Conservation (phyloP, 2,888 invertebrate genomes). For the Myathropa florea region DNA sequence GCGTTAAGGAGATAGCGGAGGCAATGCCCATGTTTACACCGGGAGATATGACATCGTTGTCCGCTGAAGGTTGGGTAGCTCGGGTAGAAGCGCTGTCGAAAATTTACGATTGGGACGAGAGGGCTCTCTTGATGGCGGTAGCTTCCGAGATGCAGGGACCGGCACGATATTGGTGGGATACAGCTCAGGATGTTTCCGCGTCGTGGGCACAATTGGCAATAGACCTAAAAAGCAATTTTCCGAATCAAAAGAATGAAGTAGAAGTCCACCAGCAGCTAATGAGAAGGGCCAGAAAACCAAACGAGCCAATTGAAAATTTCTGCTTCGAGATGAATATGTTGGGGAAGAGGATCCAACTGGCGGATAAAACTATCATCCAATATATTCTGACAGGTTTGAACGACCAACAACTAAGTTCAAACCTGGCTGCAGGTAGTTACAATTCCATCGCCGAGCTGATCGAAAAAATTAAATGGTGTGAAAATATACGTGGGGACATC, state of each 20-base stretch:
- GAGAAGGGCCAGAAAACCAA: not conserved
- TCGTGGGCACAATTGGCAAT: conserved; percentile 2
- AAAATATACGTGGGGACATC: no score
- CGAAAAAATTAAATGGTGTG: conserved; percentile 21
- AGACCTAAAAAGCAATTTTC: not conserved
- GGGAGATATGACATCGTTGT: no score
- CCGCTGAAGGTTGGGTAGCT: no score
- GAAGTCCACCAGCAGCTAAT: not conserved
- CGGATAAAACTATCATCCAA: conserved; percentile 10
- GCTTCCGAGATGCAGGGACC: conserved; percentile 15
- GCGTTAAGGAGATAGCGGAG: no score
- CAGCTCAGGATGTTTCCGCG: not conserved
- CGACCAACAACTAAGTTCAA: conserved; percentile 12
- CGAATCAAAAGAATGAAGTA: no score
- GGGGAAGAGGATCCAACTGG: conserved; percentile 2
- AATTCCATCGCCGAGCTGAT: not conserved
- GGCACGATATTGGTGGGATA: conserved; percentile 14
- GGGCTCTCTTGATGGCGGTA: conserved; percentile 4
- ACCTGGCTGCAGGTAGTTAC: not conserved
- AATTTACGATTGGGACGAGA: conserved; percentile 11
- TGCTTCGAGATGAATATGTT: no score
- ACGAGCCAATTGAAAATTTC: conserved; percentile 5
- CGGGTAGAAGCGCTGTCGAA: not conserved
- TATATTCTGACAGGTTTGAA: conserved; percentile 26
- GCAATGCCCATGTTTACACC: no score